Evolutionary conservation across 1,140 invertebrate species (phyloP), one percentile per base, ranked within the genome.

Genomic region (Drosophila quadrilineata): DNA sequence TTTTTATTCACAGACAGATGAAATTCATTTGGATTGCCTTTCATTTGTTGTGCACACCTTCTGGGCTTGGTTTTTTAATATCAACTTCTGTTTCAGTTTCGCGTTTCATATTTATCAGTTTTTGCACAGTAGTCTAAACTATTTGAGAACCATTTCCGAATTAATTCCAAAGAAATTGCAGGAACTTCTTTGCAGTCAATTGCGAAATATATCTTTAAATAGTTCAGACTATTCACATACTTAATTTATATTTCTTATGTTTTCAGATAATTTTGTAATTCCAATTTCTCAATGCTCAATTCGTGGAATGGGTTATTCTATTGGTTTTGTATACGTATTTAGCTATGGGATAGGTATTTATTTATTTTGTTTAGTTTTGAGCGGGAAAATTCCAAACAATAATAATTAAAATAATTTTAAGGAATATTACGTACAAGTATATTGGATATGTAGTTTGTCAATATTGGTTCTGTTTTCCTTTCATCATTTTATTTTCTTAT

Each of bases 251-350:
- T 54, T 31, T 54, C 4, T 22, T 12, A 57, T 60, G 53, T 50
- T 53, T 68, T 17, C 45, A 33, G 63, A 45, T 43, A 62, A 60
- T 77, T 85, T 77, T 63, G 69, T 65, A 75, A 80, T 87, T 86
- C 79, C 70, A 87, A 86, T 87, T 75, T 31, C 3, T 58, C 53
- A 43, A 33, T 46, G 53, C 16, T 60, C 49, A 66, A 58, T 59
- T 87, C 65, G 54, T 14, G 53, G 67, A 75, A 72, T 87, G 72
- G 77, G 77, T 87, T 88, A 87, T 87, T 87, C 75, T 87, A 87
- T 87, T 84, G 84, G 85, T 87, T 87, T 87, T 77, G 71, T 65
- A 41, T 36, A 49, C 16, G 58, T 57, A n/a, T 85, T 85, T 67
- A 70, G 53, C 40, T 56, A 48, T 16, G 62, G 38, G 40, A 26